Evolutionary conservation across 2,797 vertebrate genomes (phyloP).

Genomic region (Nothura maculosa): DNA sequence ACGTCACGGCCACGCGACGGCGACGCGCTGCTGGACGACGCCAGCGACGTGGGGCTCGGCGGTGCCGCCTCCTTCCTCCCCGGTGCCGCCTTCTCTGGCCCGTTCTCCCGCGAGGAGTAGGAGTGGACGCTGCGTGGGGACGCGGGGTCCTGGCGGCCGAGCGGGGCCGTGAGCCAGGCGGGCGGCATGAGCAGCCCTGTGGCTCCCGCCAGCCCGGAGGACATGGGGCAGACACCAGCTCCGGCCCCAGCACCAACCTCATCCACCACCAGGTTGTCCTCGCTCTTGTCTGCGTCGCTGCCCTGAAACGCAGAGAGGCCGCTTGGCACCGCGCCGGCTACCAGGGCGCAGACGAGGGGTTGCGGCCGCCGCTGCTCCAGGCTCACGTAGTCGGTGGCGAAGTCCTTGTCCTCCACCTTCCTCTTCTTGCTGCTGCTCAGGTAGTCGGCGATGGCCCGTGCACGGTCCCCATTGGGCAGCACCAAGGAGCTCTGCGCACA

Average conservation of each 20-base stretch:
- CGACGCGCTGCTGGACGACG: constrained; percentile 90
- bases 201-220: not conserved
- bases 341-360: not conserved
- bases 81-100: constrained; percentile 85
- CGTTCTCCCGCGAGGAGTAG: constrained; percentile 89
- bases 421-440: constrained; percentile 93
- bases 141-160: constrained; percentile 81
- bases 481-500: constrained; percentile 87
- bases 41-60: constrained; percentile 89
- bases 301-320: constrained; percentile 76
- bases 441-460: constrained; percentile 88
- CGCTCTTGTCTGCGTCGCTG: constrained; percentile 93
- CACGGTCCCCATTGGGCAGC: constrained; percentile 88
- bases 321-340: not conserved
- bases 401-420: constrained; percentile 93
- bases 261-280: constrained; percentile 93
- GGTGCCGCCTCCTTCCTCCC: constrained; percentile 85
- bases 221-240: not conserved
- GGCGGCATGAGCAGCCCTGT: accelerated
- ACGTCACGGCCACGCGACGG: constrained; percentile 86
- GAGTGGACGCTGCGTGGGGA: constrained; percentile 91
- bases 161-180: not conserved
- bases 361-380: not conserved
- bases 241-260: constrained; percentile 79
- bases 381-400: constrained; percentile 91